A percentile compares a stretch with the other conserved stretches of the same genome.
These are phyloP conservation scores for Decapterus maruadsi DNA, from an alignment of 2,797 vertebrate species.

Conservation along the genomic window DNA sequence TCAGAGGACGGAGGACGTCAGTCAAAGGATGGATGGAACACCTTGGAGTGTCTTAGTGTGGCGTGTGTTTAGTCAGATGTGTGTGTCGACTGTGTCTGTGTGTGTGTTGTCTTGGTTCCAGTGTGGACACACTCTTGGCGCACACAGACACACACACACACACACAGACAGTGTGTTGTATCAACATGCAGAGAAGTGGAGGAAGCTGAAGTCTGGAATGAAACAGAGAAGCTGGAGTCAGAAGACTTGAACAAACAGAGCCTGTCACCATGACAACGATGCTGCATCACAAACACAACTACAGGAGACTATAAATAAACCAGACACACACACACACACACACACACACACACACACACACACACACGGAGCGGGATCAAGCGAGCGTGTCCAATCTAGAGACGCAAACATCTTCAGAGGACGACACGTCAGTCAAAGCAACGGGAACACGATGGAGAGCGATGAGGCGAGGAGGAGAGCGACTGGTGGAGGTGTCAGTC, in stretches of 20 bases:
- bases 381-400: constrained; percentile 78
- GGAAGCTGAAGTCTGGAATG: constrained; percentile 25
- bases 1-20: constrained; percentile 77
- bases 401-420: constrained; percentile 76
- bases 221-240: constrained; percentile 66
- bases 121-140: constrained; percentile 14
- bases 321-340: constrained; percentile 47
- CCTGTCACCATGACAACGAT: too few species aligned
- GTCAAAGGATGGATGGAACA: constrained; percentile 73
- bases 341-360: constrained; percentile 67
- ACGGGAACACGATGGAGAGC: constrained; percentile 64
- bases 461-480: constrained; percentile 59
- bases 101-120: too few species aligned
- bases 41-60: constrained; percentile 65
- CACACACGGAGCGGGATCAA: constrained; percentile 43
- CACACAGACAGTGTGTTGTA: neutral
- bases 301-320: constrained; percentile 73
- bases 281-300: too few species aligned
- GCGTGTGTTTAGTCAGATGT: too few species aligned
- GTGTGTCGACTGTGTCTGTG: too few species aligned
- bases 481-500: constrained; percentile 52
- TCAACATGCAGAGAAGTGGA: neutral
- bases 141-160: neutral
- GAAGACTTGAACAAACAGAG: constrained; percentile 60
- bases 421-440: constrained; percentile 78